Evolutionary conservation across 2,113 vertebrate genomes (phyloP).

Genomic region (Lagopus leucura): DNA sequence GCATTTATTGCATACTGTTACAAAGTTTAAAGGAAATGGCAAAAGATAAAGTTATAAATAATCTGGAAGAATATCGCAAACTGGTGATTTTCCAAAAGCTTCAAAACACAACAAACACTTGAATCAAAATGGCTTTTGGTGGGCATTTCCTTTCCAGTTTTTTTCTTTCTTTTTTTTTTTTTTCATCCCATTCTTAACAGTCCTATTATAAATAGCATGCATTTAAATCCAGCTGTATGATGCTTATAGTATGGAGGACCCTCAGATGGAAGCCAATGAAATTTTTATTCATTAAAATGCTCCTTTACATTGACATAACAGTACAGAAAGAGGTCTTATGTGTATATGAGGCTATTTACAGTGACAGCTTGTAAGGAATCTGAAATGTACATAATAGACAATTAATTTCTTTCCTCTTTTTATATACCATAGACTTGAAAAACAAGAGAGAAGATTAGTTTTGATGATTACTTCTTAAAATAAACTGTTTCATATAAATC

Average conservation of each 20-base stretch:
- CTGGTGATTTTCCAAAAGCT: background rate
- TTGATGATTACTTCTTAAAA: constrained; percentile 15
- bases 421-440: background rate
- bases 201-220: background rate
- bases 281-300: background rate
- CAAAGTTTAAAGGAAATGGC: background rate
- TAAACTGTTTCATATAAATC: background rate
- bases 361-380: background rate
- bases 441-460: background rate
- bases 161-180: no score
- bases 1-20: background rate
- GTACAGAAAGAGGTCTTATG: background rate
- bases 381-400: background rate
- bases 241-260: background rate
- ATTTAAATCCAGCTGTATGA: background rate
- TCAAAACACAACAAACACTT: background rate
- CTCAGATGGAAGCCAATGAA: background rate
- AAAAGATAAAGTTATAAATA: background rate
- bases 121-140: background rate
- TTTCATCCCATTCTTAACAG: background rate
- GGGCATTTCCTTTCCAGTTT: background rate
- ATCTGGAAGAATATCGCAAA: background rate
- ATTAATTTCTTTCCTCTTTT: constrained; percentile 13
- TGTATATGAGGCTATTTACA: background rate
- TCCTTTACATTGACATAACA: background rate